Evolutionary conservation across 2,113 vertebrate genomes (phyloP).

Genomic region (Hemiscyllium ocellatum): DNA sequence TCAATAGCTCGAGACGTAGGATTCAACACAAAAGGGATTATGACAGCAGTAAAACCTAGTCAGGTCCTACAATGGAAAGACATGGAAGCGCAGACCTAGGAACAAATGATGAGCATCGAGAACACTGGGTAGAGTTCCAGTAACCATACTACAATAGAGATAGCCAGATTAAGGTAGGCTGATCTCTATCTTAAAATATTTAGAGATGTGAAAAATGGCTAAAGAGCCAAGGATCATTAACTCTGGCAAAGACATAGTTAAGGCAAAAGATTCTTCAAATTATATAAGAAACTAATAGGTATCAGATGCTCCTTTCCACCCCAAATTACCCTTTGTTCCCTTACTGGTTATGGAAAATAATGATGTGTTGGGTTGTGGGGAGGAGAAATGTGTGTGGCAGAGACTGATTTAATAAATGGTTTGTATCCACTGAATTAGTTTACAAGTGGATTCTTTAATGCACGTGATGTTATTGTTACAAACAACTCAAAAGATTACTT

Average conservation of each 20-base stretch:
- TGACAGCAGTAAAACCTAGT: neutral
- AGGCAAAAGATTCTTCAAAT: neutral
- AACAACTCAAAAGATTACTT: neutral
- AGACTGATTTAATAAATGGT: neutral
- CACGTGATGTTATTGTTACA: neutral
- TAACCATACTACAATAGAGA: neutral
- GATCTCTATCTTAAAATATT: neutral
- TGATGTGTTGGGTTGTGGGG: too few relatives aligned
- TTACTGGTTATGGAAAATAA: neutral
- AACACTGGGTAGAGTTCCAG: neutral
- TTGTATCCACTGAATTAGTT: neutral
- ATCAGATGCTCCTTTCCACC: neutral
- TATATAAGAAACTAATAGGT: neutral
- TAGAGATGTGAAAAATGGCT: neutral
- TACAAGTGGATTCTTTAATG: neutral
- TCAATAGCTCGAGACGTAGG: neutral
- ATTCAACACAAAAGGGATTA: neutral
- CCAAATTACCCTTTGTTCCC: neutral
- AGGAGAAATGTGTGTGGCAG: neutral
- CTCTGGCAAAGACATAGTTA: neutral
- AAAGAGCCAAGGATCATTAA: neutral
- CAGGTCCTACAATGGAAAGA: neutral
- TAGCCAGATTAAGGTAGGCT: neutral
- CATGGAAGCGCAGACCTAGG: neutral
- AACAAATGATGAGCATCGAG: neutral